Conservation (phyloP, 2,888 invertebrate species). For the Athripsodes cinereus region DNA sequence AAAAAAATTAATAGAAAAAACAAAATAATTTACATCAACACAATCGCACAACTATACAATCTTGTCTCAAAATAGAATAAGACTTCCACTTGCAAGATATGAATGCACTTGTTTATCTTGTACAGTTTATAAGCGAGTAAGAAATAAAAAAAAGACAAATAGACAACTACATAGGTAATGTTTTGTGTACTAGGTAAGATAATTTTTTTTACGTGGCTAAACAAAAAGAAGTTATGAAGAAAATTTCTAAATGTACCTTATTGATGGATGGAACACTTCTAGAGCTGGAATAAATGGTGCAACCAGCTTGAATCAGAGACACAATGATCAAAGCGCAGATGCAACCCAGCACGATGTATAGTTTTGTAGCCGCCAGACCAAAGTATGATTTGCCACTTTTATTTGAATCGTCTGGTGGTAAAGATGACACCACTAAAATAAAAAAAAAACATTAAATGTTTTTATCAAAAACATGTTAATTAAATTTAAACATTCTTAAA, state of each 20-base stretch:
- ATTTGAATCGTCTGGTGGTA: conserved; percentile 40
- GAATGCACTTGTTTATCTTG: no score
- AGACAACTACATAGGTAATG: no score
- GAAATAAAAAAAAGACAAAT: neutral
- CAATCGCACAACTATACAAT: no score
- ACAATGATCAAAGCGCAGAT: conserved; percentile 73
- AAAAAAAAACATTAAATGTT: no score
- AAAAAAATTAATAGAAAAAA: neutral
- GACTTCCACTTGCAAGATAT: no score
- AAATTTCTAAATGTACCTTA: conserved; percentile 71
- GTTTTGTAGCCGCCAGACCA: conserved; percentile 63
- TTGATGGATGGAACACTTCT: conserved; percentile 20
- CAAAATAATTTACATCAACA: neutral
- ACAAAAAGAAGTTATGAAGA: no score
- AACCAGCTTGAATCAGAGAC: conserved; percentile 75
- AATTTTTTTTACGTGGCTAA: no score
- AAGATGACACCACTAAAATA: conserved; percentile 49
- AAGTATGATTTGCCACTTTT: conserved; percentile 49
- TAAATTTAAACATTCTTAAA: no score
- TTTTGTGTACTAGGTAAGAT: no score
- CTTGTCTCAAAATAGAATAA: no score
- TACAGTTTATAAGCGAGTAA: no score
- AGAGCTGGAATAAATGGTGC: conserved; percentile 66
- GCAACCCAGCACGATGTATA: conserved; percentile 78
- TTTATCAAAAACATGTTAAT: no score